Evolutionary conservation across 1,140 invertebrate genomes (phyloP).

Genomic region (Calephelis virginiensis): DNA sequence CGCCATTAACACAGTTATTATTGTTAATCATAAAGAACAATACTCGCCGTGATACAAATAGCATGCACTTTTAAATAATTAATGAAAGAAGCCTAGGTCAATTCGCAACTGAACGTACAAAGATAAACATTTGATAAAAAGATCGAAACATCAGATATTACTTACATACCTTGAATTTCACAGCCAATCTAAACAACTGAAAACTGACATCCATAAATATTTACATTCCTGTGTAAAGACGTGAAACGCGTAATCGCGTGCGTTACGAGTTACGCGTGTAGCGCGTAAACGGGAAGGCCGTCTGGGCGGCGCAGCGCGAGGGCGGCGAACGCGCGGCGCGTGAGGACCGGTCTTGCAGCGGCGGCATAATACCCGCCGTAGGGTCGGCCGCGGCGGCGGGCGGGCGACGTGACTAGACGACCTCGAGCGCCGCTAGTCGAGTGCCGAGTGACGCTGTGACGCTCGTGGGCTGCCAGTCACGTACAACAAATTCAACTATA

Average conservation of each 20-base stretch:
- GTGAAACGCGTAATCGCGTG: constrained; percentile 61
- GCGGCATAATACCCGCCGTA: constrained; percentile 62
- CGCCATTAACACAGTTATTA: constrained; percentile 63
- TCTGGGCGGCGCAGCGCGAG: constrained; percentile 39
- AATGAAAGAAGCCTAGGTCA: constrained; percentile 39
- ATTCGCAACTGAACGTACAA: constrained; percentile 40
- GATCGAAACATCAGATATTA: constrained; percentile 57
- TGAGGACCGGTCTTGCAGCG: constrained; percentile 53
- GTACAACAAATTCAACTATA: neutral
- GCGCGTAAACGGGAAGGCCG: constrained; percentile 38
- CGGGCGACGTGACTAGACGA: constrained; percentile 35
- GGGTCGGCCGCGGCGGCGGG: constrained; percentile 37
- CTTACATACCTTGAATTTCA: constrained; percentile 77
- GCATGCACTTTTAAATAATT: constrained; percentile 56
- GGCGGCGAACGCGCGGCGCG: constrained; percentile 53
- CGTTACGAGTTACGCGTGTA: constrained; percentile 52
- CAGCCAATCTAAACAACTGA: constrained; percentile 78
- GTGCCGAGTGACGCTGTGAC: constrained; percentile 36
- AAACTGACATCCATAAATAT: constrained; percentile 78
- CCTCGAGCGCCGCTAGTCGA: constrained; percentile 45
- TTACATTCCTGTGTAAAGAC: constrained; percentile 67
- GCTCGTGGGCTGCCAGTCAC: constrained; percentile 33
- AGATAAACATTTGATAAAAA: constrained; percentile 60
- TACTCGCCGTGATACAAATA: constrained; percentile 58
- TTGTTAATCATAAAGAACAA: constrained; percentile 55